Percentiles rank a stretch among this genome's conserved stretches.
phyloP scores from a whole-genome alignment of 2,888 invertebrate species.

The Elmis aenea region DNA sequence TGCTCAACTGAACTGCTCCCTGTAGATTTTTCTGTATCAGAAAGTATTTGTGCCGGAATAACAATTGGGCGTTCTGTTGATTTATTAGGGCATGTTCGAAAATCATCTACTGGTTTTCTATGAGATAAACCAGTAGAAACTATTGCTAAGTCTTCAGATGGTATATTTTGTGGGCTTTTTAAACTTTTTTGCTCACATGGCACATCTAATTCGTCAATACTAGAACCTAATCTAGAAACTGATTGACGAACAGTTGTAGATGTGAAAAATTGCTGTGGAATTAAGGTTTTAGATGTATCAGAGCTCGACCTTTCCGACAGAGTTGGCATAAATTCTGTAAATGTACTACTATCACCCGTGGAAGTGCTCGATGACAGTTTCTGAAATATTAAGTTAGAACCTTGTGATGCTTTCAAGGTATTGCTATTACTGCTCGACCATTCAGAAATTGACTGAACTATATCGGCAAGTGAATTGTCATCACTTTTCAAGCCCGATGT shows the following conservation, averaged over 20 bases:
- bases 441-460: slow-evolving; percentile 75
- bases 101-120: slow-evolving; percentile 18
- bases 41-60: slow-evolving; percentile 49
- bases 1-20: slow-evolving; percentile 51
- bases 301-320: slow-evolving; percentile 79
- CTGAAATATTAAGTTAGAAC: slow-evolving; percentile 40
- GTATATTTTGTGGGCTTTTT: slow-evolving; percentile 42
- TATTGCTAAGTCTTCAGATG: slow-evolving; percentile 40
- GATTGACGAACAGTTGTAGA: slow-evolving; percentile 25
- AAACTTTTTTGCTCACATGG: slow-evolving; percentile 31
- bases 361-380: slow-evolving; percentile 42
- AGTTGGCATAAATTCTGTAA: slow-evolving; percentile 68
- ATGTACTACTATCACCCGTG: slow-evolving; percentile 41
- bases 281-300: slow-evolving; percentile 64
- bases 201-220: slow-evolving; percentile 38
- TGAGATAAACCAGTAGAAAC: slow-evolving; percentile 26
- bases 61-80: slow-evolving; percentile 52
- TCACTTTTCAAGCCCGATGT: slow-evolving; percentile 65
- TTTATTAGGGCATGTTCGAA: slow-evolving; percentile 35
- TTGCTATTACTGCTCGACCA: slow-evolving; percentile 76
- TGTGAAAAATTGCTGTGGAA: slow-evolving; percentile 50
- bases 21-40: slow-evolving; percentile 47
- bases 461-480: slow-evolving; percentile 67
- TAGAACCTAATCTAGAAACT: slow-evolving; percentile 38
- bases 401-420: slow-evolving; percentile 65